phyloP scores from a whole-genome alignment of 2,888 invertebrate genomes.

The Mythimna pallens region DNA sequence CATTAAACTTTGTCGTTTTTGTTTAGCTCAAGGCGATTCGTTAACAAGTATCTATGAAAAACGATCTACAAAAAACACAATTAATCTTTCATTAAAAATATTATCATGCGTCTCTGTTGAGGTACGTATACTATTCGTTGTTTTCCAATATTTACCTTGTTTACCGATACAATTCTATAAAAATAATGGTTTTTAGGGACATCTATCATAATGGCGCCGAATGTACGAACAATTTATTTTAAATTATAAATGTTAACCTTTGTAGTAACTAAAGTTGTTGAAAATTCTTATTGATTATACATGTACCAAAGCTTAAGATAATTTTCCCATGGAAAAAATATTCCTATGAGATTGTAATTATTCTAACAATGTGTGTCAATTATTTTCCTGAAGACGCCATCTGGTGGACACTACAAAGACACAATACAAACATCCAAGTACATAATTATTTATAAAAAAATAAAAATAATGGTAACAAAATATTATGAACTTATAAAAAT shows the following conservation, averaged over 20 bases:
- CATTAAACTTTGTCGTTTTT: constrained; percentile 94
- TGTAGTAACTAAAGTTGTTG: not conserved
- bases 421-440: not conserved
- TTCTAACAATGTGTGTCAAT: constrained; percentile 28
- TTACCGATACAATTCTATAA: constrained; percentile 8
- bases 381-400: constrained; percentile 62
- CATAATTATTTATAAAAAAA: too few species aligned
- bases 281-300: not conserved
- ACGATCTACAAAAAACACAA: constrained; percentile 90
- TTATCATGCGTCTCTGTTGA: constrained; percentile 95
- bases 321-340: not conserved
- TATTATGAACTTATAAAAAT: not conserved
- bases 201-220: constrained; percentile 63
- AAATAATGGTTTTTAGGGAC: constrained; percentile 33
- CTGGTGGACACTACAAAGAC: constrained; percentile 54
- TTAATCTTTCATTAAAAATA: constrained; percentile 93
- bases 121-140: constrained; percentile 85
- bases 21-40: constrained; percentile 92
- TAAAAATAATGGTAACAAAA: not conserved
- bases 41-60: constrained; percentile 93
- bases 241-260: constrained; percentile 16
- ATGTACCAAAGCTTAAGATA: not conserved
- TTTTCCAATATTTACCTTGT: constrained; percentile 14
- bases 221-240: constrained; percentile 14
- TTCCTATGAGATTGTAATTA: not conserved